These are phyloP conservation scores for Acanthoscelides obtectus DNA, from an alignment of 2,888 invertebrate genomes.

Conservation along the genomic window DNA sequence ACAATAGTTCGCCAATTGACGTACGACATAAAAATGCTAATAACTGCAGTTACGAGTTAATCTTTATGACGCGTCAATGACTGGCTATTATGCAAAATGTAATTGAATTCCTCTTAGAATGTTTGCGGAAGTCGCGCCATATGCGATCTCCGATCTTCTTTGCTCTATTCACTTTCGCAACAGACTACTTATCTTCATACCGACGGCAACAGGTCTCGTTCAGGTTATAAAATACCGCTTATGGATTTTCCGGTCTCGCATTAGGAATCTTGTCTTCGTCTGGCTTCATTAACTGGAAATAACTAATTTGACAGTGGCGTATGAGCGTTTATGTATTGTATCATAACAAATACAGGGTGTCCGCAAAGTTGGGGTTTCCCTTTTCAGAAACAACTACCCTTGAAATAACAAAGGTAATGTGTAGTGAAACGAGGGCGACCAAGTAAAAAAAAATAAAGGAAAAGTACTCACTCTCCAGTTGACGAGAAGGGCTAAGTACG, in stretches of 20 bases:
- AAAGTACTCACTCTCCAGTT: too few species aligned
- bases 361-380: too few species aligned
- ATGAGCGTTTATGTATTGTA: too few species aligned
- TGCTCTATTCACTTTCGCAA: background rate
- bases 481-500: too few species aligned
- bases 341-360: too few species aligned
- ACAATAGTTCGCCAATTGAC: too few species aligned
- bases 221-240: background rate
- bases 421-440: too few species aligned
- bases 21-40: too few species aligned
- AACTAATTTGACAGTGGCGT: background rate
- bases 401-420: too few species aligned
- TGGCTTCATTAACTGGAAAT: background rate
- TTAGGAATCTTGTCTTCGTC: background rate
- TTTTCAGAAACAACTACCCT: too few species aligned
- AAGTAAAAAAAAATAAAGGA: too few species aligned
- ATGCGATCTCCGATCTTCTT: background rate
- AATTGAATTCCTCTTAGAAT: background rate
- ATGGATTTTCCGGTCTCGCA: background rate
- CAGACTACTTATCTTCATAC: background rate
- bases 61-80: background rate
- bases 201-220: background rate
- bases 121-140: background rate
- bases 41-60: too few species aligned
- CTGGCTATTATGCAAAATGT: background rate